Conservation (phyloP, 2,888 invertebrate genomes). For the Drosophila borborema region DNA sequence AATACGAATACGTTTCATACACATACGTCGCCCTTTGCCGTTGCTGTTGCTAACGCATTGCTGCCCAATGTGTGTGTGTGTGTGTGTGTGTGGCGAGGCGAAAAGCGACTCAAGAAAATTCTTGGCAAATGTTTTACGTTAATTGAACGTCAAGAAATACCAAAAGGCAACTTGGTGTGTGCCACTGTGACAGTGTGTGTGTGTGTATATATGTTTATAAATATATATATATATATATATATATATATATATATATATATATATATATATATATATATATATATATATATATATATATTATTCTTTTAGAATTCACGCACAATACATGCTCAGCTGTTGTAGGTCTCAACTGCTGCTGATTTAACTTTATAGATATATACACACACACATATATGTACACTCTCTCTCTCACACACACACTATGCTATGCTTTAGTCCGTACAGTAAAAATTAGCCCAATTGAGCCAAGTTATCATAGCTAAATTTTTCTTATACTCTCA, state of each 20-base stretch:
- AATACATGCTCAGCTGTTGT: conserved; percentile 70
- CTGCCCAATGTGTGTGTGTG: not conserved
- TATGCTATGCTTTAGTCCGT: not conserved
- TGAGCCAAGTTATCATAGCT: conserved; percentile 1
- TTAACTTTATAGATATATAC: conserved; percentile 3
- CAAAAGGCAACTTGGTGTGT: conserved; percentile 33
- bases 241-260: not conserved
- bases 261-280: not conserved
- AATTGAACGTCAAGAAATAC: conserved; percentile 72
- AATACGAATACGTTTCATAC: conserved; percentile 25
- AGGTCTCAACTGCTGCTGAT: conserved; percentile 50
- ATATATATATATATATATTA: conserved; percentile 1
- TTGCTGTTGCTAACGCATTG: not conserved
- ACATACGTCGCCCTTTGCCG: not conserved
- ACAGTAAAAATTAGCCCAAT: conserved; percentile 24
- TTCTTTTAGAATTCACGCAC: conserved; percentile 30
- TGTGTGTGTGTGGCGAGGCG: conserved; percentile 20
- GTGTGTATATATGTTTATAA: not conserved
- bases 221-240: not conserved
- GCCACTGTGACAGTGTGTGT: conserved; percentile 8
- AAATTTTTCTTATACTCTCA: not conserved
- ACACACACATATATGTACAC: not conserved
- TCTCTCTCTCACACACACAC: not conserved
- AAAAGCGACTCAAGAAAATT: conserved; percentile 56
- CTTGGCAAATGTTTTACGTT: conserved; percentile 77